phyloP scores from a whole-genome alignment of 2,888 invertebrate genomes.

The Mystacides longicornis region DNA sequence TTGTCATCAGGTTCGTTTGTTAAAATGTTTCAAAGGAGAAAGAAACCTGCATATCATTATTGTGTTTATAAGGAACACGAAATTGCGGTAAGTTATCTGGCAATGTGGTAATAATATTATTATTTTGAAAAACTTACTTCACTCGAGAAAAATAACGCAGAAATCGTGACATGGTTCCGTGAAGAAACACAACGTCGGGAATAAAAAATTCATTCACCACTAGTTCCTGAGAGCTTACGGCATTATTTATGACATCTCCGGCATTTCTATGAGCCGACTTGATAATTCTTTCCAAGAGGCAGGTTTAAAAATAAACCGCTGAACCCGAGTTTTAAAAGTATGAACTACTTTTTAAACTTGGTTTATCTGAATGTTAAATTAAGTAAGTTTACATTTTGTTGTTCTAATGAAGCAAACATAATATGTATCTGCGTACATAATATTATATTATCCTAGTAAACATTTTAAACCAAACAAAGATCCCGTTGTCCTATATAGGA shows the following conservation, averaged over 20 bases:
- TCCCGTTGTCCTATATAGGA: no score
- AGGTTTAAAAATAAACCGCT: not conserved
- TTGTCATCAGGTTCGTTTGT: no score
- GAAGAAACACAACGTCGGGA: constrained; percentile 14
- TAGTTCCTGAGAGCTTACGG: constrained; percentile 11
- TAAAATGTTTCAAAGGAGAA: no score
- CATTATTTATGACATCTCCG: constrained; percentile 18
- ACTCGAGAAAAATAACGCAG: constrained; percentile 24
- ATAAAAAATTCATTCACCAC: constrained; percentile 10
- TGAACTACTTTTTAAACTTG: no score
- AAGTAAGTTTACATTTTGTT: no score
- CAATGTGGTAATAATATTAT: not conserved
- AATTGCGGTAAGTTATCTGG: not conserved
- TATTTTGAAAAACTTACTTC: constrained; percentile 2
- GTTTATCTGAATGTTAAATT: no score
- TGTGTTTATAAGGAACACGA: not conserved
- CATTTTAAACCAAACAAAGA: no score
- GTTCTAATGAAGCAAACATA: no score
- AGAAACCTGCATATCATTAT: no score
- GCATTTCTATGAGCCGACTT: constrained; percentile 15
- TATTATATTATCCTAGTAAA: no score
- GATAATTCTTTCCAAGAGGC: constrained; percentile 4
- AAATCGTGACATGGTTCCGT: constrained; percentile 22
- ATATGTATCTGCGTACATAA: no score
- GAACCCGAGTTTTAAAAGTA: not conserved